These are phyloP conservation scores for Bagarius yarrelli DNA, from an alignment of 2,113 vertebrate genomes.

Conservation along the genomic window DNA sequence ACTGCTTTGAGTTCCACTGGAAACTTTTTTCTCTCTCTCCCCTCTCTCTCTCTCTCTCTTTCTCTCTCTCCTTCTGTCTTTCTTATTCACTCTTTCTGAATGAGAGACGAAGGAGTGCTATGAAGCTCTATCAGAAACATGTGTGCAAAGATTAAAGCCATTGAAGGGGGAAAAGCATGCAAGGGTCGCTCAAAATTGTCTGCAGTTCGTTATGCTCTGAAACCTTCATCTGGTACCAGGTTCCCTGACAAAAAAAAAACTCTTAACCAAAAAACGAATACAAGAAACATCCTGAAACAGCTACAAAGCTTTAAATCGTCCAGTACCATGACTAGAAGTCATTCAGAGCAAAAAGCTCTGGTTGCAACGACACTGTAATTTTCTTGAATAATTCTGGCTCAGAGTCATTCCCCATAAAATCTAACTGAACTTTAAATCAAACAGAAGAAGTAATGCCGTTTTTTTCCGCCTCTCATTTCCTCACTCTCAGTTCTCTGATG, in stretches of 20 bases:
- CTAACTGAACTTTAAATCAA: conserved; percentile 19
- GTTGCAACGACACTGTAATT: conserved; percentile 4
- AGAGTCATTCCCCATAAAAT: conserved; percentile 24
- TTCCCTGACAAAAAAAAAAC: conserved; percentile 17
- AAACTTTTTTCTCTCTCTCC: conserved; percentile 56
- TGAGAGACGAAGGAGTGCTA: conserved; percentile 71
- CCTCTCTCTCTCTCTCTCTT: conserved; percentile 21
- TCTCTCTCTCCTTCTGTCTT: conserved; percentile 8
- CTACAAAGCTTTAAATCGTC: neutral
- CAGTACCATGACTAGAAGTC: conserved; percentile 1
- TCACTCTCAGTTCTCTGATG: conserved; percentile 37
- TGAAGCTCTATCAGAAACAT: conserved; percentile 81
- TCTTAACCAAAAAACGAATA: neutral
- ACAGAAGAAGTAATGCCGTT: conserved; percentile 5
- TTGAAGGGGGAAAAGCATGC: conserved; percentile 61
- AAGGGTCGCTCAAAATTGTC: conserved; percentile 64
- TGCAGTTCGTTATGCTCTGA: conserved; percentile 33
- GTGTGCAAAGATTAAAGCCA: conserved; percentile 72
- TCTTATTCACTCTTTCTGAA: conserved; percentile 57
- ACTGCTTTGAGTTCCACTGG: conserved; percentile 59
- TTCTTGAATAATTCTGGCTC: conserved; percentile 26
- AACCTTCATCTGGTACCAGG: conserved; percentile 52
- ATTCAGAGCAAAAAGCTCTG: conserved; percentile 19
- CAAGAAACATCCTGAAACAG: neutral
- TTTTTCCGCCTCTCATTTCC: conserved; percentile 56